phyloP scores from a whole-genome alignment of 2,797 vertebrate species.

The Spinibarbus caldwelli region DNA sequence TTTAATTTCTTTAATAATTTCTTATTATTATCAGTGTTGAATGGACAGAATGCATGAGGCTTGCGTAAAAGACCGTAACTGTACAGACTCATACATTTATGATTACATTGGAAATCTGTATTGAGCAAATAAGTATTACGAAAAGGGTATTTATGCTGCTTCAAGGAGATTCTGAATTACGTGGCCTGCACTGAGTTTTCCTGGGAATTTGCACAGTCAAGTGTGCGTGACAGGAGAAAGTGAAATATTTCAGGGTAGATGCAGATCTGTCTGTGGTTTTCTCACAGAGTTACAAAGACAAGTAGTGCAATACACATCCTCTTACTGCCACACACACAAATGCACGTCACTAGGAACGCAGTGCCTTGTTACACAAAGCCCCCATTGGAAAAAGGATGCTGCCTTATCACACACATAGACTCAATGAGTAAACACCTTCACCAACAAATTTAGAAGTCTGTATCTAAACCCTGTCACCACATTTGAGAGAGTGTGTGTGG shows the following conservation, averaged over 20 bases:
- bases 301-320: conserved; percentile 53
- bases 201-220: conserved; percentile 20
- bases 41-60: not conserved
- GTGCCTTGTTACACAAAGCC: conserved; percentile 65
- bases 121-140: not conserved
- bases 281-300: conserved; percentile 49
- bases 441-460: conserved; percentile 48
- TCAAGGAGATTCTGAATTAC: not conserved
- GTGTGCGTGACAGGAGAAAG: conserved; percentile 18
- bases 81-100: not conserved
- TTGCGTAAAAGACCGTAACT: not conserved
- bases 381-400: conserved; percentile 70
- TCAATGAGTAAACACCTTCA: conserved; percentile 54
- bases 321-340: conserved; percentile 54
- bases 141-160: not conserved
- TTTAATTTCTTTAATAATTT: not conserved
- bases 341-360: conserved; percentile 63
- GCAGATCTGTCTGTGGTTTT: conserved; percentile 56
- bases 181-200: not conserved
- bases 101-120: not conserved
- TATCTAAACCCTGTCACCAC: conserved; percentile 32
- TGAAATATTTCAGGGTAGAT: conserved; percentile 47
- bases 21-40: not conserved
- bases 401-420: conserved; percentile 64
- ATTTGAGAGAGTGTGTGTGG: conserved; percentile 34